Evolutionary conservation across 1,140 invertebrate genomes (phyloP).

Genomic region (Diabrotica virgifera): DNA sequence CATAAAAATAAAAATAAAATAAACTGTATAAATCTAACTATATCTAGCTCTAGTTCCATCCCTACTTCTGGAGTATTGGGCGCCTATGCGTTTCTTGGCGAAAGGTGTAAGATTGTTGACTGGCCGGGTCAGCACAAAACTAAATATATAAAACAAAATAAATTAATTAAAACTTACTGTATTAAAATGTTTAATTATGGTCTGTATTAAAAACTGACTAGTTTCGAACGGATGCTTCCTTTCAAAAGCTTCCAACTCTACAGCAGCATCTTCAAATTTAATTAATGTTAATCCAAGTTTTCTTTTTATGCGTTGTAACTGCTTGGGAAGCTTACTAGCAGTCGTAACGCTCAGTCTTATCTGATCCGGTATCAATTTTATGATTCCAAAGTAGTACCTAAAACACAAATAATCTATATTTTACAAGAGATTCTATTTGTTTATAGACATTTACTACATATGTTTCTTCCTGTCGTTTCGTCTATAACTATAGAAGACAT

Average conservation of each 20-base stretch:
- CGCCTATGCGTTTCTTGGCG: too few relatives aligned
- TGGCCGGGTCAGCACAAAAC: too few relatives aligned
- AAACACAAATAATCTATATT: neutral
- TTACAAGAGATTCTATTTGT: too few relatives aligned
- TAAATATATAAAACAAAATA: too few relatives aligned
- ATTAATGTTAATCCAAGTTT: conserved; percentile 85
- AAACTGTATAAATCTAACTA: too few relatives aligned
- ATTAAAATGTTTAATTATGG: conserved; percentile 78
- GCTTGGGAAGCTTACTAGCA: conserved; percentile 71
- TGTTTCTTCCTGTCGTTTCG: too few relatives aligned
- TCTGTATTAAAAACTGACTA: conserved; percentile 70
- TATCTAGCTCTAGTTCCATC: too few relatives aligned
- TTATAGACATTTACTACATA: too few relatives aligned
- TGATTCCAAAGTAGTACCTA: conserved; percentile 85
- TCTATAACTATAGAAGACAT: too few relatives aligned
- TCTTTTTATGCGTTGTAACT: conserved; percentile 78
- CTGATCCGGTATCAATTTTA: conserved; percentile 74
- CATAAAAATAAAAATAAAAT: too few relatives aligned
- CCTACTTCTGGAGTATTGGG: too few relatives aligned
- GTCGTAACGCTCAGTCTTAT: conserved; percentile 85
- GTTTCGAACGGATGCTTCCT: conserved; percentile 88
- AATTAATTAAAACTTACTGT: conserved; percentile 53
- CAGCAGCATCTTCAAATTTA: conserved; percentile 93
- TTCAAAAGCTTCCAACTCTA: conserved; percentile 85
- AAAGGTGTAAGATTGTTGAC: too few relatives aligned